Evolutionary conservation across 2,888 invertebrate species (phyloP), one percentile per base, ranked within the genome.

Genomic region (Synergus umbraculus): DNA sequence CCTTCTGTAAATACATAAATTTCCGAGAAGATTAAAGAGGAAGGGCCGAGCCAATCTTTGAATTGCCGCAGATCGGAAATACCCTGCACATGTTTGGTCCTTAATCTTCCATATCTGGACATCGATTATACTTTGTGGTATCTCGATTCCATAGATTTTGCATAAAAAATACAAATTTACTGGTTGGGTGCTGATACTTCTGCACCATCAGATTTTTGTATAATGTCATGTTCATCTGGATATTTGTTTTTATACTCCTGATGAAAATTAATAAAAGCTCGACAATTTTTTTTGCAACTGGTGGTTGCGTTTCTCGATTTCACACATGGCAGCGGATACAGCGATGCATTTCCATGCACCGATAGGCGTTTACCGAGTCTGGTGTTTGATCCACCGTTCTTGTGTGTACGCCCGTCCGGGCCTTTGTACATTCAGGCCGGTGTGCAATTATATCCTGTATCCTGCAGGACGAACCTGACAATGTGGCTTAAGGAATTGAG

Each of bases 401-500:
- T 69, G 69, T 69, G 69, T 29, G 13, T 49, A 49, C 46, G 18
- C 18, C 29, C 5, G 15, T 69, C 49, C 29, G 37, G 49, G 29
- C 69, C 69, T 69, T 69, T 69, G 69, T 69, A 29, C 49, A 18
- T 58, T 69, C 29, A 29, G 46, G 49, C 18, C 66, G 29, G 8
- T 69, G 69, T 69, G 69, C 69, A 69, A 69, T 69, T 69, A 69
- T 69, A 69, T 49, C 49, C 49, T 69, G 37, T 69, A 69, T 69
- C 69, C 69, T 69, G 69, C 37, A 69, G 69, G 49, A 49, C 69
- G 49, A 29, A 15, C 29, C 46, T 69, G 69, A 69, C 69, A 69
- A 69, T 69, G 69, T 69, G 69, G 69, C 69, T 49, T 49, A 49
- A 69, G 69, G 69, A 69, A 69, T 69, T 69, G 69, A 8, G 69